A percentile compares a stretch with the other conserved stretches of the same genome.
Evolutionary conservation across 2,888 invertebrate species (phyloP).

Genomic region (Ophioninae sp.): DNA sequence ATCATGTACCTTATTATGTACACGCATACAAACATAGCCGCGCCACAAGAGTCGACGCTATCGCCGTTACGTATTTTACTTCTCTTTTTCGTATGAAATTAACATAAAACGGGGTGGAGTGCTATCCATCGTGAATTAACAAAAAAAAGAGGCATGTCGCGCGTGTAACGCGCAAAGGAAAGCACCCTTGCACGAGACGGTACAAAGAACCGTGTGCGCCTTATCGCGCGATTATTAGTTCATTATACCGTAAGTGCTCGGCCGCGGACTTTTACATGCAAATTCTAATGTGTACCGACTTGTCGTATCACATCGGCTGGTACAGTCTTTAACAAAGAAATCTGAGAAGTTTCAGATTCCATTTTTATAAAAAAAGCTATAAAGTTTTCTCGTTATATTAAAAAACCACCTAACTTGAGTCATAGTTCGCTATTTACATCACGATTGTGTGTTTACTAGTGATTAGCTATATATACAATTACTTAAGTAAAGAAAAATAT

Average conservation of each 20-base stretch:
- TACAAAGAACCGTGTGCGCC: constrained; percentile 19
- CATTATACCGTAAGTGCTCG: constrained; percentile 34
- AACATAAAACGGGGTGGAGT: constrained; percentile 56
- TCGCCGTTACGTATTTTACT: constrained; percentile 35
- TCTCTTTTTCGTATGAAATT: constrained; percentile 29
- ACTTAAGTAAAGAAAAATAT: no score
- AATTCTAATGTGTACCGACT: constrained; percentile 37
- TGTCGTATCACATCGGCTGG: constrained; percentile 8
- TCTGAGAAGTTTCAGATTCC: background rate
- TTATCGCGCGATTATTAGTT: constrained; percentile 58
- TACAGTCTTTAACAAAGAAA: background rate
- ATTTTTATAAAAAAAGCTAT: no score
- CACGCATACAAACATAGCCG: constrained; percentile 10
- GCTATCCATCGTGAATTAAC: constrained; percentile 17
- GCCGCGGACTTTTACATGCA: constrained; percentile 19
- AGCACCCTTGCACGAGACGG: constrained; percentile 19
- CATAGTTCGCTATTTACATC: no score
- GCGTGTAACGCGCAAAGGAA: constrained; percentile 27
- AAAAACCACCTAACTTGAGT: no score
- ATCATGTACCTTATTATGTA: constrained; percentile 19
- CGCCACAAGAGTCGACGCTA: constrained; percentile 7
- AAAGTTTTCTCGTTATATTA: no score
- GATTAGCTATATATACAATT: no score
- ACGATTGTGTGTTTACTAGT: no score
- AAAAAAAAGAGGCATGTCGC: constrained; percentile 22